Evolutionary conservation across 2,797 vertebrate species (phyloP), one percentile per base, ranked within the genome.

Genomic region (Loris lydekkerianus): DNA sequence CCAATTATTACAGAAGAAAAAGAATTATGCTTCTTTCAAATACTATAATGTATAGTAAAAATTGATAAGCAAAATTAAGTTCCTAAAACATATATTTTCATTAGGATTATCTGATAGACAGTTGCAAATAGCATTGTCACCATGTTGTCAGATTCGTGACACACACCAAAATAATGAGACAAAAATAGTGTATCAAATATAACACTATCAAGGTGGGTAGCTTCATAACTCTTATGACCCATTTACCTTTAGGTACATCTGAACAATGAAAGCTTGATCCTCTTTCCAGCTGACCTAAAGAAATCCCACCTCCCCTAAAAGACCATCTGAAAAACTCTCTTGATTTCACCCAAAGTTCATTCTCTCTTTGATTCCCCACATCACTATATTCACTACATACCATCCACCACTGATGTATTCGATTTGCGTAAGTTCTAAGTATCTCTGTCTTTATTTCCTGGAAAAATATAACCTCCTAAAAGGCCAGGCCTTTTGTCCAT

Each of bases 241-340:
- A 73, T 53, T 58, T 90, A 53, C 21, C 82, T 85, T 53, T 11
- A 61, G 34, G 29, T n/a, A 82, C 58, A 43, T 92, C 72, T 93
- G 31, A 96, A 88, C 23, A 77, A 5, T 81, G n/a, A 95, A 87
- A 94, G 20, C 10, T 46, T 85, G 23, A 5, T 29, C 56, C 75
- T 81, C 23, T 49, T 94, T 94, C 70, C 92, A 89, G 20, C 18
- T 86, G 58, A 43, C 25, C 73, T 94, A n/a, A 90, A 40, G 69
- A 88, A 69, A 65, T 43, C 29, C 25, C 11, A 27, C 27, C 17
- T 77, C 37, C 20, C 46, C 9, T 8, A 58, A 63, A n/a, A 82
- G 40, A 73, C 25, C 3, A n/a, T 29, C 76, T 43, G 40, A 81
- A 46, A 63, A 69, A 63, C 31, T 46, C 69, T 80, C 40, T 17